These are phyloP conservation scores for Gadopsis bispinosus DNA, from an alignment of 2,797 vertebrate genomes.

Conservation along the genomic window DNA sequence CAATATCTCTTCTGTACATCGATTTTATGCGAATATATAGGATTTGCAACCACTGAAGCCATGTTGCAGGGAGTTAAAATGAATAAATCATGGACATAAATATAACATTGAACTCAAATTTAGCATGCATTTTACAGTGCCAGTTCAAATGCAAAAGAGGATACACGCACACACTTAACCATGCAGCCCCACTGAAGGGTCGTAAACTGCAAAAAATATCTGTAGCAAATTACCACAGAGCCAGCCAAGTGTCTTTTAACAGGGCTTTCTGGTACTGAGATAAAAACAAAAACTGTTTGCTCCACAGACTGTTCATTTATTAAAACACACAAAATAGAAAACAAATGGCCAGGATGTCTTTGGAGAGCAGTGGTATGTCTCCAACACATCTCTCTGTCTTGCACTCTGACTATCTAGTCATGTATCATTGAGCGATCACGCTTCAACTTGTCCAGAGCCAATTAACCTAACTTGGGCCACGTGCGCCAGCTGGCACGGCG, in stretches of 20 bases:
- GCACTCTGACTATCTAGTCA: neutral
- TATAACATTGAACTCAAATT: neutral
- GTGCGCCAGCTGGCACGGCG: neutral
- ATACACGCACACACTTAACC: neutral
- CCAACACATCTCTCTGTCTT: neutral
- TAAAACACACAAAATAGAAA: neutral
- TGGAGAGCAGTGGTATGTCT: neutral
- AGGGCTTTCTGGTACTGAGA: neutral
- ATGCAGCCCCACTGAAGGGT: neutral
- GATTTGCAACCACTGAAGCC: neutral
- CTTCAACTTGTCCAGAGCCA: constrained; percentile 20
- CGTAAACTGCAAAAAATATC: constrained; percentile 1
- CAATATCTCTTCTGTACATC: no score
- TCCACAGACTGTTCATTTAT: neutral
- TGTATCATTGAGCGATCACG: neutral
- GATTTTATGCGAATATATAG: neutral
- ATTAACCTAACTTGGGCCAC: constrained; percentile 14
- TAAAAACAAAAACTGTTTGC: constrained; percentile 4
- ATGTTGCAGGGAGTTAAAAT: neutral
- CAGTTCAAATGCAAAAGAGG: neutral
- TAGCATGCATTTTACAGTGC: neutral
- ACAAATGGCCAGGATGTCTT: constrained; percentile 4
- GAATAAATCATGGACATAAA: neutral
- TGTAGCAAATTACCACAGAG: constrained; percentile 22
- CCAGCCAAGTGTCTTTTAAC: constrained; percentile 5